Evolutionary conservation across 2,888 invertebrate species (phyloP), one percentile per base, ranked within the genome.

Genomic region (Marasmarcha lunaedactyla): DNA sequence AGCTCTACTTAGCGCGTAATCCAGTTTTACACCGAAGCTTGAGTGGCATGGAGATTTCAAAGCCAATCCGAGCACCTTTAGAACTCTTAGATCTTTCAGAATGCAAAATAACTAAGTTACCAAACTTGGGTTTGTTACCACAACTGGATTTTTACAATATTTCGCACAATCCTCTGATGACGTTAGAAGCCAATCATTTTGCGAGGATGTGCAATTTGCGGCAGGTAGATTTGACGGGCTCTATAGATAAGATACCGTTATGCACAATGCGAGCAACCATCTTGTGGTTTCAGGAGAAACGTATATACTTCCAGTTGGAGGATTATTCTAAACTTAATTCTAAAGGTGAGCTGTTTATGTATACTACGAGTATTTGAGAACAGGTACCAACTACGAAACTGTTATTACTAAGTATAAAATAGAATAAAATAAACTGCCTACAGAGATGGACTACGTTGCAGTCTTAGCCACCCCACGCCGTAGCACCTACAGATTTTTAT

Each of bases 191-290:
- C 2, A 65, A 76, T 15, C 85, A 87, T 39, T 76, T 91, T 46
- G 87, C 89, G 0, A 67, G 83, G 1, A 84, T 89, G 71, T 91
- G 91, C 59, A 85, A 85, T 43, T 66, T 91, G 20, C 70, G 70
- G 43, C 76, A 71, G 44, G 79, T 91, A 30, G 88, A 90, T 56
- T 54, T 83, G 37, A 66, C 73, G 0, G 63, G 69, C 15, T 71
- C 81, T 2, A 61, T 72, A 30, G 57, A 67, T 11, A 48, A 53
- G 3, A 52, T 79, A 30, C 49, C 56, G 7, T 46, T 73, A 2
- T 83, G 83, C 46, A 59, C 58, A 14, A 46, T 76, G 39, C 71
- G 61, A 44, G 50, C 68, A 20, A 51, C 69, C 7, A 48, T 81
- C 9, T 43, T 52, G n/a, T 83, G 81, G 83, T 69, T 81, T 37